phyloP scores from a whole-genome alignment of 2,797 vertebrate species.

The Parauchenoglanis punctatus region DNA sequence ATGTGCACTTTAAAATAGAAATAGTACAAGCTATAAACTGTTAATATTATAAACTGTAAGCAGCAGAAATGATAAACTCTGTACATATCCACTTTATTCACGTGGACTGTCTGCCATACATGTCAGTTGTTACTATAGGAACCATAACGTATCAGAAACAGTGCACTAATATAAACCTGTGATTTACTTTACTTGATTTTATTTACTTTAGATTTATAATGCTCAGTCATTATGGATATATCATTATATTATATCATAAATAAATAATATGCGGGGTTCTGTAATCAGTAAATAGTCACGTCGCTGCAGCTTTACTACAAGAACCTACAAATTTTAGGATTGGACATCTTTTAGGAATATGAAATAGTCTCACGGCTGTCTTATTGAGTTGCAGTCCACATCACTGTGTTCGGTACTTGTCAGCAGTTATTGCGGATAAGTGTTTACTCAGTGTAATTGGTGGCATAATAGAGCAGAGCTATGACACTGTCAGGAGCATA shows the following conservation, averaged over 20 bases:
- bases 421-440: constrained; percentile 12
- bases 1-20: too few relatives aligned
- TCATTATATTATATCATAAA: not conserved
- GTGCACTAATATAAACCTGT: not conserved
- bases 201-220: not conserved
- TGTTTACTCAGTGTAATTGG: constrained; percentile 27
- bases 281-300: not conserved
- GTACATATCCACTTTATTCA: not conserved
- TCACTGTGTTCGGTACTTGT: not conserved
- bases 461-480: constrained; percentile 11
- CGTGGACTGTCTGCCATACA: not conserved
- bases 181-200: not conserved
- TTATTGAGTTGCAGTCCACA: constrained; percentile 9
- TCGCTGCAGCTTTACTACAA: not conserved
- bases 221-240: not conserved
- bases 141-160: not conserved
- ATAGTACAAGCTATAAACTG: not conserved
- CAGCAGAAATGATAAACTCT: not conserved
- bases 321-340: not conserved
- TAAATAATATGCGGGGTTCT: not conserved
- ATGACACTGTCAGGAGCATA: constrained; percentile 13
- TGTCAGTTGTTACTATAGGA: not conserved
- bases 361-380: not conserved
- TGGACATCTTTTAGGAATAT: not conserved
- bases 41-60: not conserved